Percentiles rank a stretch among this genome's conserved stretches.
phyloP scores from a whole-genome alignment of 2,113 vertebrate genomes.

The Pyxicephalus adspersus region DNA sequence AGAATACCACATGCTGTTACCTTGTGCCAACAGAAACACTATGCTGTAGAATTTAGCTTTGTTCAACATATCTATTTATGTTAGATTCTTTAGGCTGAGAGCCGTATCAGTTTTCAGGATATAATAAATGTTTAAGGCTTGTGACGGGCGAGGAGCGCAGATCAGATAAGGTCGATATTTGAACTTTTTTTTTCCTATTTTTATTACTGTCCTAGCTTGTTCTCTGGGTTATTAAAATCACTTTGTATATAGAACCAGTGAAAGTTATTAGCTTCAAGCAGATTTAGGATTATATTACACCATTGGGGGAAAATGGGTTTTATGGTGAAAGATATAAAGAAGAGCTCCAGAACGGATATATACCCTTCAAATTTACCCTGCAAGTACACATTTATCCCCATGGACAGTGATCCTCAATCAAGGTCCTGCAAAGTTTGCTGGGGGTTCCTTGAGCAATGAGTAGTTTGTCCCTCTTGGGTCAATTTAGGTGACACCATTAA shows the following conservation, averaged over 20 bases:
- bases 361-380: too few species aligned
- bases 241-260: slow-evolving; percentile 8
- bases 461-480: too few species aligned
- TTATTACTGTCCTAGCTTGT: slow-evolving; percentile 29
- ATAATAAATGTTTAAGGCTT: slow-evolving; percentile 49
- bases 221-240: slow-evolving; percentile 29
- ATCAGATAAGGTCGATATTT: slow-evolving; percentile 49
- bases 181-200: slow-evolving; percentile 20
- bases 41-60: slow-evolving; percentile 44
- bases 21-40: slow-evolving; percentile 52
- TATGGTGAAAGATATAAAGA: too few species aligned
- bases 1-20: slow-evolving; percentile 53
- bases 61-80: slow-evolving; percentile 50
- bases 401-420: too few species aligned
- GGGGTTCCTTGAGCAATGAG: too few species aligned
- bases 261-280: background rate
- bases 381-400: too few species aligned
- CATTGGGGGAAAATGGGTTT: background rate
- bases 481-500: too few species aligned
- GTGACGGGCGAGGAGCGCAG: slow-evolving; percentile 23
- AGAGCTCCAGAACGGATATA: background rate
- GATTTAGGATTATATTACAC: background rate
- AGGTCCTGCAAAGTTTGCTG: too few species aligned
- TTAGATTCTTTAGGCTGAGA: slow-evolving; percentile 43
- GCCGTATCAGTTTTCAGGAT: slow-evolving; percentile 45